phyloP scores from a whole-genome alignment of 2,113 vertebrate genomes.

The Anser cygnoides region DNA sequence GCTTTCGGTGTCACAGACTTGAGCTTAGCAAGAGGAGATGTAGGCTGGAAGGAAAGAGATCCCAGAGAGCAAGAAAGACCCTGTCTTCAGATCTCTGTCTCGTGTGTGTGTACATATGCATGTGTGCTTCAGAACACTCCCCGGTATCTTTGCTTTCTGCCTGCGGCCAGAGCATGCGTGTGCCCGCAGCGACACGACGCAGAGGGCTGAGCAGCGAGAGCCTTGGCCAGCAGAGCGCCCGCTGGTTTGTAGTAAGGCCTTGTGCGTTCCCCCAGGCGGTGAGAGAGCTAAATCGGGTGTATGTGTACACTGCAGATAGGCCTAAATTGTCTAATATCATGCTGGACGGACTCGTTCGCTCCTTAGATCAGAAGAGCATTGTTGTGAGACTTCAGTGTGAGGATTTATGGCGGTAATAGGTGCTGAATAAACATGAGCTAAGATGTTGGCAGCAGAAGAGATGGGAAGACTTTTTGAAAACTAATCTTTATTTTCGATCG shows the following conservation, averaged over 20 bases:
- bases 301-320: too few relatives aligned
- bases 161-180: neutral
- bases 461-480: neutral
- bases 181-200: too few relatives aligned
- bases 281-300: neutral
- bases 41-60: neutral
- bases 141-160: neutral
- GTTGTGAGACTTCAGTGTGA: neutral
- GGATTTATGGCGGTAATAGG: neutral
- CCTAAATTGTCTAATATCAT: neutral
- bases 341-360: neutral
- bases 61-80: neutral
- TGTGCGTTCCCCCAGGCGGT: neutral
- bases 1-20: neutral
- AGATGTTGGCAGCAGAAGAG: neutral
- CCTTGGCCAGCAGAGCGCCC: neutral
- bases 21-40: neutral
- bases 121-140: neutral
- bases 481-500: neutral
- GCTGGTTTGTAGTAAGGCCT: neutral
- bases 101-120: neutral
- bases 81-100: neutral
- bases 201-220: neutral
- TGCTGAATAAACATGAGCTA: neutral
- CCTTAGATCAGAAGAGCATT: neutral